Percentiles rank a stretch among this genome's conserved stretches.
phyloP scores from a whole-genome alignment of 2,888 invertebrate genomes.

The Syrista parreyssii region DNA sequence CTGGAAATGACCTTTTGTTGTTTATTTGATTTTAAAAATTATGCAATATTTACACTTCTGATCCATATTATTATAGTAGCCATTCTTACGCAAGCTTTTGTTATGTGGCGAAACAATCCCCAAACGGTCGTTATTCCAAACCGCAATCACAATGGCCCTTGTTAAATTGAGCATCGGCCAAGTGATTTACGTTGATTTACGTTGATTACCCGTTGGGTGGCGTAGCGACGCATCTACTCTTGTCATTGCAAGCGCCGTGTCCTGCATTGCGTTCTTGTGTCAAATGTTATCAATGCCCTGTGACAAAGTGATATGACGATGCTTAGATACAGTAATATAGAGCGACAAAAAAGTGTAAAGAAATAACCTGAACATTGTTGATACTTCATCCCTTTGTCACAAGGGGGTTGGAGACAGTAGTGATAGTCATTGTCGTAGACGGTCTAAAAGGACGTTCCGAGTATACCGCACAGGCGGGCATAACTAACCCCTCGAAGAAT shows the following conservation, averaged over 20 bases:
- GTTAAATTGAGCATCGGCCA: slow-evolving; percentile 65
- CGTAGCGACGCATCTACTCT: slow-evolving; percentile 25
- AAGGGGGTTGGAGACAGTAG: neutral
- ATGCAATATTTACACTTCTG: too few species aligned
- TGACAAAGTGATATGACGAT: too few species aligned
- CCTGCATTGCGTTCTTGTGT: too few species aligned
- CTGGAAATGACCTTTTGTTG: too few species aligned
- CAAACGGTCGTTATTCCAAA: slow-evolving; percentile 54
- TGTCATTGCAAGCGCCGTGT: too few species aligned
- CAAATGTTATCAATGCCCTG: too few species aligned
- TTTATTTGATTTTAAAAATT: too few species aligned
- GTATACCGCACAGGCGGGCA: slow-evolving; percentile 12
- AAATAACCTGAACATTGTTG: neutral
- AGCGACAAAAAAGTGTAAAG: neutral
- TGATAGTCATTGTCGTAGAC: neutral
- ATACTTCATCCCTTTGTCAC: neutral
- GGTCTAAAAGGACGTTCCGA: neutral
- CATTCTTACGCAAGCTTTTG: too few species aligned
- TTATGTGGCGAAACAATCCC: slow-evolving; percentile 23
- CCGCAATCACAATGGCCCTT: slow-evolving; percentile 62
- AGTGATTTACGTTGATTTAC: slow-evolving; percentile 66
- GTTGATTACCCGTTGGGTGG: slow-evolving; percentile 62
- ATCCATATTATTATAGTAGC: too few species aligned
- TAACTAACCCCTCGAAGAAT: slow-evolving; percentile 51
- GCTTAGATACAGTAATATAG: neutral